Conservation (phyloP, 2,113 vertebrate genomes). For the Urocitellus parryii region DNA sequence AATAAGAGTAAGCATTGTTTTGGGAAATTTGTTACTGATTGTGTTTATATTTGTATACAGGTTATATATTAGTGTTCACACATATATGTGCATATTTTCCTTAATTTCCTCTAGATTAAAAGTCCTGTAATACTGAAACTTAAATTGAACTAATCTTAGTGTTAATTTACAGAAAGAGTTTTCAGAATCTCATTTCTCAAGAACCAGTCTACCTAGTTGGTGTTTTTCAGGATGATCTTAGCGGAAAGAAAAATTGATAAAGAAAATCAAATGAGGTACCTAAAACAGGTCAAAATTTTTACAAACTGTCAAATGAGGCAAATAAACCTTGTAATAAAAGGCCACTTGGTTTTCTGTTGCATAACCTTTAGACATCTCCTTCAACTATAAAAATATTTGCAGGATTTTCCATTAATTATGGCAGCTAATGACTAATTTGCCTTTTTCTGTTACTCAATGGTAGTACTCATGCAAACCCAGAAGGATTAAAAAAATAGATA, state of each 20-base stretch:
- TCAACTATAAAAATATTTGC: not conserved
- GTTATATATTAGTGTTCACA: not conserved
- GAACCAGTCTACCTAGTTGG: not conserved
- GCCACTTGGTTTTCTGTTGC: not conserved
- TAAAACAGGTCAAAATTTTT: not conserved
- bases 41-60: not conserved
- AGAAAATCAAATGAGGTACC: not conserved
- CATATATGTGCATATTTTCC: not conserved
- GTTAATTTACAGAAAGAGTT: not conserved
- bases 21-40: not conserved
- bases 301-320: not conserved
- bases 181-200: not conserved
- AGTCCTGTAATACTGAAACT: not conserved
- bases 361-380: not conserved
- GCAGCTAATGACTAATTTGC: not conserved
- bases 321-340: not conserved
- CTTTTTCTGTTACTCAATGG: not conserved
- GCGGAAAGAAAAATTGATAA: not conserved
- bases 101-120: not conserved
- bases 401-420: not conserved
- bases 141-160: not conserved
- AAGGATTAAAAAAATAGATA: not conserved
- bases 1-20: not conserved
- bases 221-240: constrained; percentile 5
- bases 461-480: not conserved